These are phyloP conservation scores for Parazoanthus darwini DNA, from an alignment of 92 coral and sea anemone species.

Conservation along the genomic window DNA sequence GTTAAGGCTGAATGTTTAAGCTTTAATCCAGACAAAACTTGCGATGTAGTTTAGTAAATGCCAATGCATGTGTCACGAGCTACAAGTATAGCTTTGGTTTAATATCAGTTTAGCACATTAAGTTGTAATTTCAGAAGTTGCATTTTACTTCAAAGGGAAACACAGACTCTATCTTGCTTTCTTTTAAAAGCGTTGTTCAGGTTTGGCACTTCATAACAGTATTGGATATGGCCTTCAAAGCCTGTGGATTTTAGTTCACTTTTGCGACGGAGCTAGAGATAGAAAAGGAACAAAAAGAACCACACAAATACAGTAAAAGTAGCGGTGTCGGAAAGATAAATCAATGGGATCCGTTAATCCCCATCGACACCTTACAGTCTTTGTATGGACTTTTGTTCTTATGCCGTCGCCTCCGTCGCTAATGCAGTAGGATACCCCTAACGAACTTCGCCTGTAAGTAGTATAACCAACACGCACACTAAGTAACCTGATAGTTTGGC, in stretches of 20 bases:
- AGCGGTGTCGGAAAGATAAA: background rate
- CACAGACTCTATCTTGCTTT: background rate
- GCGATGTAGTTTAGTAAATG: no score
- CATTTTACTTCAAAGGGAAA: background rate
- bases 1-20: no score
- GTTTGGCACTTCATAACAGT: no score
- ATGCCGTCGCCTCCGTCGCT: background rate
- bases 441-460: background rate
- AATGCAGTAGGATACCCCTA: background rate
- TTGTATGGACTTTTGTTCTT: background rate
- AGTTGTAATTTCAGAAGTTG: background rate
- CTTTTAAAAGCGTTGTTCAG: background rate
- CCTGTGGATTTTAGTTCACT: background rate
- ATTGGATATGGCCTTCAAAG: background rate
- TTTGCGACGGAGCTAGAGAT: no score
- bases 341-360: background rate
- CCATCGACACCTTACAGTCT: background rate
- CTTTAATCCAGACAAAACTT: no score
- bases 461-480: no score
- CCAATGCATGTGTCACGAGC: background rate
- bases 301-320: background rate
- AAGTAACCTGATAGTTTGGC: background rate
- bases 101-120: background rate
- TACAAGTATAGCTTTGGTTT: background rate
- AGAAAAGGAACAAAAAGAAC: background rate